Base-by-base conservation (phyloP, 2,797 vertebrate genomes). In the Muraenolepis orangiensis region DNA sequence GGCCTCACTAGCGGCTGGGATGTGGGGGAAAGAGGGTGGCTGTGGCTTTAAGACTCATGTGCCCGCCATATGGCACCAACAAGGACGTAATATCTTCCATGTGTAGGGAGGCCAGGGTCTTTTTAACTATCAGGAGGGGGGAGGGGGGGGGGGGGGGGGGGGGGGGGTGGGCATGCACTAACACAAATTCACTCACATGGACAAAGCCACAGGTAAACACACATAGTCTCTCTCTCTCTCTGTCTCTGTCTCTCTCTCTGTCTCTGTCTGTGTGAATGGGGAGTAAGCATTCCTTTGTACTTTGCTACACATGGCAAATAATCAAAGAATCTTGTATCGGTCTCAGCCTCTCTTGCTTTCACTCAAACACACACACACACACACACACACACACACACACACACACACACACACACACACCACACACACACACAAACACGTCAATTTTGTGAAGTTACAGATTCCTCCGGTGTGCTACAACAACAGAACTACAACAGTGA, bases 61-160 rank as follows among this genome's bases (percentile, higher is more conserved):
- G 80, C 81, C 83, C 72, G 4, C 78, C 85, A 85, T 85, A 91
- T 82, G 85, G 81, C 78, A 87, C 83, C 73, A 73, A 32, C n/a
- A 30, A 42, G 72, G 57, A 72, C 76, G 38, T 92, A 88, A 93
- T 91, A 77, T 74, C 67, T 91, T 89, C 91, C 90, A 93, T 87
- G 79, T 91, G 90, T 70, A 11, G n/a, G n/a, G n/a, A n/a, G 69
- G 70, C 57, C 29, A 46, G 34, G 70, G 68, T 46, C 68, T n/a
- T 18, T n/a, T 34, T n/a, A 3, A 23, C 68, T 10, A 46, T 7
- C 31, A 78, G 42, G 72, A 5, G 74, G 40, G 74, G 34, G 20
- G n/a, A n/a, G n/a, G n/a, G n/a, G n/a, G n/a, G n/a, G n/a, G n/a
- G n/a, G n/a, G n/a, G n/a, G n/a, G n/a, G n/a, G n/a, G n/a, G n/a